A percentile compares a stretch with the other conserved stretches of the same genome.
phyloP scores from a whole-genome alignment of 2,888 invertebrate species.

The Molanna angustata region DNA sequence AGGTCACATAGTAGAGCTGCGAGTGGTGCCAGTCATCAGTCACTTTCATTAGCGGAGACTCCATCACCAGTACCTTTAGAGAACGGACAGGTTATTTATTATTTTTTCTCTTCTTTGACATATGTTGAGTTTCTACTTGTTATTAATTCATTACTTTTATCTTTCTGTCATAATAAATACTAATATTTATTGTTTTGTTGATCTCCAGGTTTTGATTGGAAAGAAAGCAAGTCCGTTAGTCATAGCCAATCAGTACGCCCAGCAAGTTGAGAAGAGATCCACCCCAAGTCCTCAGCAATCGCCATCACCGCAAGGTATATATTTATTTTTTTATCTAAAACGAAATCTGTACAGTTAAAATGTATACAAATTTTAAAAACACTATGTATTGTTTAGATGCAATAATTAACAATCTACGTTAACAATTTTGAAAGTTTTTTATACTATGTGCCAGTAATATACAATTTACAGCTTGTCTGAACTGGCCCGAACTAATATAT shows the following conservation, averaged over 20 bases:
- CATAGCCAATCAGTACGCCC: slow-evolving; percentile 52
- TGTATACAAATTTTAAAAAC: too few species aligned
- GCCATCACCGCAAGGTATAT: slow-evolving; percentile 44
- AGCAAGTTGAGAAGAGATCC: slow-evolving; percentile 43
- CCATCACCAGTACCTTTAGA: slow-evolving; percentile 50
- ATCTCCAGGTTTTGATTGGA: slow-evolving; percentile 44
- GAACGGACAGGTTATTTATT: slow-evolving; percentile 50
- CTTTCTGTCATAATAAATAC: slow-evolving; percentile 1
- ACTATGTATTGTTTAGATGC: too few species aligned
- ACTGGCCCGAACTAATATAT: too few species aligned
- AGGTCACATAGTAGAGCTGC: slow-evolving; percentile 54
- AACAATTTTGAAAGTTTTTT: too few species aligned
- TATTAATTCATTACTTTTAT: slow-evolving; percentile 1
- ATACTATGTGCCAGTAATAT: too few species aligned
- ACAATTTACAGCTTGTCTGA: too few species aligned
- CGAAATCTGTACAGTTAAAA: too few species aligned
- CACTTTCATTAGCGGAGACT: slow-evolving; percentile 44
- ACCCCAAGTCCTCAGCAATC: slow-evolving; percentile 37
- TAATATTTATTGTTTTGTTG: not conserved
- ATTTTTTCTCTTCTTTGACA: not conserved
- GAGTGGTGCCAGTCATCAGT: slow-evolving; percentile 54
- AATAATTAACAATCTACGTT: too few species aligned
- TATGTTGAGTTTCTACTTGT: not conserved
- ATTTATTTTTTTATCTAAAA: too few species aligned
- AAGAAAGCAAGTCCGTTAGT: slow-evolving; percentile 46